Base-by-base conservation (phyloP, 2,888 invertebrate species). In the Eugnorisma glareosa region DNA sequence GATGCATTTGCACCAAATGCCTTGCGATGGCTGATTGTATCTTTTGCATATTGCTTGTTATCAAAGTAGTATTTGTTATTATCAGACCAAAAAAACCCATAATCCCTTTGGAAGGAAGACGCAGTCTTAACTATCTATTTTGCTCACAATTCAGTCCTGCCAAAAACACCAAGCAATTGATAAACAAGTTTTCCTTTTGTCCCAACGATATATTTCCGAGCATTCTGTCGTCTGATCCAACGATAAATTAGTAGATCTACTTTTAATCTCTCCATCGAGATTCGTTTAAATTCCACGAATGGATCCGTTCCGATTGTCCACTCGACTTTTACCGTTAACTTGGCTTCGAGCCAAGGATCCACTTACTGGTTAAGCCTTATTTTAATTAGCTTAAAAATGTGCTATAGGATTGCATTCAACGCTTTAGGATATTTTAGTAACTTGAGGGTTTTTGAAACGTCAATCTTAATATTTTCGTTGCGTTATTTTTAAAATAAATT, bases 191-290 rank as follows among this genome's bases (percentile, higher is more conserved):
- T 45, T 67, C 15, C 31, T 40, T 77, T 81, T 48, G 37, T 28
- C 28, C 28, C 28, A 61, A 11, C 67, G 18, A 70, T 77, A 67
- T 59, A 78, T 72, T 63, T 45, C 24, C 63, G 35, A 77, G 51
- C 68, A 80, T 71, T 67, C 24, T 61, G 63, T 64, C 63, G 59
- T 59, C 48, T 64, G 79, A 69, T 82, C 63, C 74, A 73, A 59
- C 80, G 61, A 82, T 86, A 79, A 88, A 85, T 82, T 81, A 69
- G 66, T 71, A 82, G 67, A 66, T 73, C 66, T 68, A 81, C 73
- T 83, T 84, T 77, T 78, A 86, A 83, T 81, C 83, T 79, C 66
- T 70, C 72, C 57, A 85, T 82, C 67, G 75, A 79, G 82, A 73
- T 75, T 67, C 79, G 67, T 73, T 77, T 79, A 82, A 79, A 85